Base-by-base conservation (phyloP, 2,888 invertebrate genomes). In the Oscheius onirici region DNA sequence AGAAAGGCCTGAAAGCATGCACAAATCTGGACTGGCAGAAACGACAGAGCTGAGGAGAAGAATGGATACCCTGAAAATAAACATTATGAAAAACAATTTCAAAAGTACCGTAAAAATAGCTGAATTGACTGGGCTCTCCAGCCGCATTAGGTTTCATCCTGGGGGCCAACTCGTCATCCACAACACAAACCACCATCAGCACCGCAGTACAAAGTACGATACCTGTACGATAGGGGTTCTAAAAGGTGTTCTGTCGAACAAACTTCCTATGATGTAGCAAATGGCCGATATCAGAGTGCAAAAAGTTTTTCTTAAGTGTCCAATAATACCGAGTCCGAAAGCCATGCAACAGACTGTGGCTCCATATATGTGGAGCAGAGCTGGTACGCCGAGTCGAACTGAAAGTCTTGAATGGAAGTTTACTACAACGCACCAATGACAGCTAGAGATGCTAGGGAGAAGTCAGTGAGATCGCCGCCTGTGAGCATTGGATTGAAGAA, bases 151-250 rank as follows among this genome's bases (percentile, higher is more conserved):
- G 82, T 69, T 85, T 85, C 86, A 86, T 86, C 66, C 86, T 73
- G 0, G 86, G 85, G 11, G 82, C 77, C 72, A 87, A 71, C 71
- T 87, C 87, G 69, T 87, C 86, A 71, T 87, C 87, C 2, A 87
- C 87, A 1, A 84, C 84, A 68, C 86, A 87, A 10, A 87, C 86
- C n/a, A 84, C 81, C 83, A 86, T 85, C 34, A 86, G 71, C 8
- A 86, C 84, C 2, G 84, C 85, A 0, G 82, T 79, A 58, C 77
- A 82, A 2, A 83, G 73, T 43, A 79, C 74, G 41, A 84, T 76
- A 69, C 84, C 83, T 82, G 55, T n/a, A n/a, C n/a, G n/a, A n/a
- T n/a, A n/a, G n/a, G n/a, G n/a, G n/a, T n/a, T n/a, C n/a, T n/a
- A n/a, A n/a, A n/a, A n/a, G n/a, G n/a, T n/a, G n/a, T 55, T 1